These are phyloP conservation scores for Ciona savignyi DNA, from an alignment of 23 tunicate genomes.

Conservation along the genomic window DNA sequence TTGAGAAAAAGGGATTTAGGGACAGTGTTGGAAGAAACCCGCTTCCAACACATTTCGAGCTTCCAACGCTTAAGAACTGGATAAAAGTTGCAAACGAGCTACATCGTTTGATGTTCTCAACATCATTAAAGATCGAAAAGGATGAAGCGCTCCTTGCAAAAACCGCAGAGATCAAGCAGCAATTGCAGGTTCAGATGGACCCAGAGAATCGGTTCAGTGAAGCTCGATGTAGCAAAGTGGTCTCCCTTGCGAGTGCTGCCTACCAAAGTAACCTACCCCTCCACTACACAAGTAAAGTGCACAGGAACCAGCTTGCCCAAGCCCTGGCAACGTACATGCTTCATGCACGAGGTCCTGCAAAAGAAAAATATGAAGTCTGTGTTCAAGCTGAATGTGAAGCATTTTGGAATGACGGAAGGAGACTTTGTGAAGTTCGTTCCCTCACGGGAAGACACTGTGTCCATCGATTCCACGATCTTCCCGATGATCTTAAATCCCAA, in stretches of 20 bases:
- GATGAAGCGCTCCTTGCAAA: slow-evolving; percentile 19
- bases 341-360: slow-evolving; percentile 98
- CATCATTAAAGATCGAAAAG: slow-evolving; percentile 11
- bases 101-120: slow-evolving; percentile 43
- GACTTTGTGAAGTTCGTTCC: slow-evolving; percentile 94
- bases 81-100: slow-evolving; percentile 78
- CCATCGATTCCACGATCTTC: slow-evolving; percentile 89
- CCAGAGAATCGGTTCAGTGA: slow-evolving; percentile 91
- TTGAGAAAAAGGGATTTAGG: slow-evolving; percentile 88
- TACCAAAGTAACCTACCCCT: slow-evolving; percentile 88
- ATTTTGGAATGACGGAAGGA: slow-evolving; percentile 93
- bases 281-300: slow-evolving; percentile 98
- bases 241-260: slow-evolving; percentile 77
- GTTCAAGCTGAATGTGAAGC: slow-evolving; percentile 81
- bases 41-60: slow-evolving; percentile 80
- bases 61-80: slow-evolving; percentile 84
- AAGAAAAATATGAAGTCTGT: slow-evolving; percentile 60
- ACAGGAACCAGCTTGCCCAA: slow-evolving; percentile 90
- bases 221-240: slow-evolving; percentile 78
- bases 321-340: slow-evolving; percentile 66
- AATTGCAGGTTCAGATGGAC: slow-evolving; percentile 44
- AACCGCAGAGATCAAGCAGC: slow-evolving; percentile 30
- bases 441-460: slow-evolving; percentile 97
- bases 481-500: slow-evolving; percentile 53
- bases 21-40: slow-evolving; percentile 89